phyloP scores from a whole-genome alignment of 2,113 vertebrate species.

The Myocastor coypus region DNA sequence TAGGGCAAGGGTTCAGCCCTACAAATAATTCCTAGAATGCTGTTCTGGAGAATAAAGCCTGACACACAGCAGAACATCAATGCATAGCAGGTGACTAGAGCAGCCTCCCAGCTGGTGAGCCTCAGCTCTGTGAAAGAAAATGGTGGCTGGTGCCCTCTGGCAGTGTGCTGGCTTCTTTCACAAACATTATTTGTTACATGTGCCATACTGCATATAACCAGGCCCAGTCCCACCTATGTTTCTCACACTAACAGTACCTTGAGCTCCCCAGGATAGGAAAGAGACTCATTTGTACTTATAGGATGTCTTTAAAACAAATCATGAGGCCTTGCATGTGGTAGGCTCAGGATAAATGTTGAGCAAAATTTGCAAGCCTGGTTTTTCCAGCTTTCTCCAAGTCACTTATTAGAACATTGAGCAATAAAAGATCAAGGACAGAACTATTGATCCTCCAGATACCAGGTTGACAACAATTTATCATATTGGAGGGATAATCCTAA shows the following conservation, averaged over 20 bases:
- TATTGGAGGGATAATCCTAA: neutral
- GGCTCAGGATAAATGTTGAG: neutral
- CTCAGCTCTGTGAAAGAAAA: neutral
- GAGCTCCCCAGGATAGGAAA: neutral
- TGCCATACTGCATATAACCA: neutral
- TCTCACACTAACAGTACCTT: accelerated
- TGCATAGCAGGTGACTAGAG: neutral
- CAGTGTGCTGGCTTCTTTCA: neutral
- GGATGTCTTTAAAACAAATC: neutral
- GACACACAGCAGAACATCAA: neutral
- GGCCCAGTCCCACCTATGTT: accelerated
- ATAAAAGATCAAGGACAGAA: conserved; percentile 39
- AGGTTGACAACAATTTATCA: neutral
- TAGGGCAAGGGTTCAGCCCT: neutral
- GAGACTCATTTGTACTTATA: neutral
- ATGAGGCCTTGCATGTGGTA: neutral
- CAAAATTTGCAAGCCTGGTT: neutral
- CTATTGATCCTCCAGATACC: neutral
- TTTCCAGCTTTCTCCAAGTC: conserved; percentile 17
- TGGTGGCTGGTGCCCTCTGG: neutral
- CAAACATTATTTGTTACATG: neutral
- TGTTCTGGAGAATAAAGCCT: neutral
- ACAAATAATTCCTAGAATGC: neutral
- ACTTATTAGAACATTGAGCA: neutral
- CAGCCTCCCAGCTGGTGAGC: neutral